Conservation (phyloP, 2,113 vertebrate genomes). For the Acinonyx jubatus region DNA sequence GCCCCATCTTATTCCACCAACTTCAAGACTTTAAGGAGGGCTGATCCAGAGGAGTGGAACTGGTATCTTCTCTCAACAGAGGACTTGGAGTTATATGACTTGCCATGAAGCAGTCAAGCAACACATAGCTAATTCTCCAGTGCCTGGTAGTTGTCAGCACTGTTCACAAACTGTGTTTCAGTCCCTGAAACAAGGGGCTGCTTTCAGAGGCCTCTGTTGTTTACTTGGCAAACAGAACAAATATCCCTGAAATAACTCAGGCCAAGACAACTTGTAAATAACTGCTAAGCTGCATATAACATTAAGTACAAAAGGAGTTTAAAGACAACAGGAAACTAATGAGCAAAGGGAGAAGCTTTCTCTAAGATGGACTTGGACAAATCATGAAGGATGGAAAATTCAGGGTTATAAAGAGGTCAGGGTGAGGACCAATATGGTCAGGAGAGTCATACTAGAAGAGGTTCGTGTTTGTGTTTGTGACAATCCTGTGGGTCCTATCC, state of each 20-base stretch:
- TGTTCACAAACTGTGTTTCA: constrained; percentile 1
- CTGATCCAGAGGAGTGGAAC: not conserved
- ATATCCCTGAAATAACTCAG: constrained; percentile 4
- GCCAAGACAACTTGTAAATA: not conserved
- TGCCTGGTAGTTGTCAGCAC: not conserved
- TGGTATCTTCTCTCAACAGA: not conserved
- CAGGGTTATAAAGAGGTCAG: constrained; percentile 23
- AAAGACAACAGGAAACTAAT: not conserved
- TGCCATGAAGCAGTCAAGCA: not conserved
- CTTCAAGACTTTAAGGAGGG: not conserved
- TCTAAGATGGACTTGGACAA: not conserved
- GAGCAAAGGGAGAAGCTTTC: not conserved
- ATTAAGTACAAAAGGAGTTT: not conserved
- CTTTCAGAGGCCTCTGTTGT: not conserved
- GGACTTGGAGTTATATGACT: not conserved
- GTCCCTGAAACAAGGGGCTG: not conserved
- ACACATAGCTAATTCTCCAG: not conserved
- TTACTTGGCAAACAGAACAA: not conserved
- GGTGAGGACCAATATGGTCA: not conserved
- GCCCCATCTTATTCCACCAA: not conserved
- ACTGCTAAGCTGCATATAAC: not conserved
- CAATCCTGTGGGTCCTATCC: not conserved
- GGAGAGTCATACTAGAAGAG: not conserved
- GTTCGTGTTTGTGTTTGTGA: not conserved
- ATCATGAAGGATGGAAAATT: not conserved